Conservation (phyloP, 1,140 invertebrate species). For the Neotoxoptera formosana region DNA sequence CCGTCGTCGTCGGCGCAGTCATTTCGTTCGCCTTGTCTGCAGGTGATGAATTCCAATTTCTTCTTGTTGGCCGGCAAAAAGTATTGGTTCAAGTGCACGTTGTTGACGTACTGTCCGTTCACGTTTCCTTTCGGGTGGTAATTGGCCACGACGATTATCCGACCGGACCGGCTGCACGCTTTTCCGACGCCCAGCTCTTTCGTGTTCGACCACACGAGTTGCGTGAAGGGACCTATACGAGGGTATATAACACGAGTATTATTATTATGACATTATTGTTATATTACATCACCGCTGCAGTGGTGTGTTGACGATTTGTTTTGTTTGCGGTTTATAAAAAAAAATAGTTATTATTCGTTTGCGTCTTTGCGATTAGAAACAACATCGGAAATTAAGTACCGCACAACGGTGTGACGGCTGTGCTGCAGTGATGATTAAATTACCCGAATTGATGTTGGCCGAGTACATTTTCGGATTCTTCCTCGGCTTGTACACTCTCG, state of each 20-base stretch:
- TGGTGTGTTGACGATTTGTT: background rate
- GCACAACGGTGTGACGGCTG: background rate
- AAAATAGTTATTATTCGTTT: background rate
- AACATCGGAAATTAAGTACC: background rate
- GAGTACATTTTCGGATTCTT: slow-evolving; percentile 34
- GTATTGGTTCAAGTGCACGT: slow-evolving; percentile 29
- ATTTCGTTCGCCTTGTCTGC: background rate
- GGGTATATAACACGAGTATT: too few species aligned
- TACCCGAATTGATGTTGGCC: slow-evolving; percentile 48
- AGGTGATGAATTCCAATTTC: background rate
- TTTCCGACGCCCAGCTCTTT: slow-evolving; percentile 83
- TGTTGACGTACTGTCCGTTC: slow-evolving; percentile 49
- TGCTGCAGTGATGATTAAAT: too few species aligned
- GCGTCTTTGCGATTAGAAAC: background rate
- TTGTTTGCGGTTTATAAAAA: background rate
- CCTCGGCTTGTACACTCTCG: slow-evolving; percentile 19
- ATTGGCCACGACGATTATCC: slow-evolving; percentile 81
- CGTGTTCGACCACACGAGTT: slow-evolving; percentile 85
- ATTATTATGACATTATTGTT: too few species aligned
- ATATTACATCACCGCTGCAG: too few species aligned
- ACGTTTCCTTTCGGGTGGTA: slow-evolving; percentile 82
- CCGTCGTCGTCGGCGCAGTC: background rate
- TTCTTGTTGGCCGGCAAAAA: background rate
- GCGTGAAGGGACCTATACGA: slow-evolving; percentile 89
- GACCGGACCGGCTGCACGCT: slow-evolving; percentile 77